Base-by-base conservation (phyloP, 2,888 invertebrate species). In the Tiphia femorata region DNA sequence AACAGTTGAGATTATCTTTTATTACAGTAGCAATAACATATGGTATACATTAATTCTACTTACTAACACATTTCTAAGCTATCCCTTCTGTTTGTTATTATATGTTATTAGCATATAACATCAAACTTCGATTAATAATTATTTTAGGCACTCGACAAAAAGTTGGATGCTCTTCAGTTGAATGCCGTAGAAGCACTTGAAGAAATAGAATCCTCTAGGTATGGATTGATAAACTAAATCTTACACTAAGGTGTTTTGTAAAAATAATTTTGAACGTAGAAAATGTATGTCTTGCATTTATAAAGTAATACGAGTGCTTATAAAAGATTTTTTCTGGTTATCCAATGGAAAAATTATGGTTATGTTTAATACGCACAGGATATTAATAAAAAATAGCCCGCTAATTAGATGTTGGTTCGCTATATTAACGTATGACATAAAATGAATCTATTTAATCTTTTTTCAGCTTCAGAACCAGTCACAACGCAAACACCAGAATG, bases 401-500 rank as follows among this genome's bases (percentile, higher is more conserved):
- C n/a, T n/a, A n/a, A n/a, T n/a, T n/a, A n/a, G n/a, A n/a, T n/a
- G n/a, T n/a, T n/a, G n/a, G n/a, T n/a, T n/a, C n/a, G n/a, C n/a
- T n/a, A n/a, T n/a, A n/a, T n/a, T n/a, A n/a, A n/a, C n/a, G n/a
- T n/a, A n/a, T n/a, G n/a, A n/a, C n/a, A n/a, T n/a, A n/a, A n/a
- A n/a, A n/a, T n/a, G n/a, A n/a, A n/a, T n/a, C n/a, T n/a, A n/a
- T n/a, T n/a, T n/a, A n/a, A n/a, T n/a, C n/a, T n/a, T 59, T 27
- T 61, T 66, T 49, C 50, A 76, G 75, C 44, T 57, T 72, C 42
- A 75, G 73, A 38, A 67, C 63, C 12, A 75, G 55, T 47, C 65
- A 76, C 47, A 56, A 62, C 49, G 75, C 68, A 48, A 70, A 73
- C 46, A 77, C 88, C 78, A 90, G 87, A 84, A 89, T 91, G 86